phyloP scores from a whole-genome alignment of 2,797 vertebrate genomes.

The Poliocrania exsul region DNA sequence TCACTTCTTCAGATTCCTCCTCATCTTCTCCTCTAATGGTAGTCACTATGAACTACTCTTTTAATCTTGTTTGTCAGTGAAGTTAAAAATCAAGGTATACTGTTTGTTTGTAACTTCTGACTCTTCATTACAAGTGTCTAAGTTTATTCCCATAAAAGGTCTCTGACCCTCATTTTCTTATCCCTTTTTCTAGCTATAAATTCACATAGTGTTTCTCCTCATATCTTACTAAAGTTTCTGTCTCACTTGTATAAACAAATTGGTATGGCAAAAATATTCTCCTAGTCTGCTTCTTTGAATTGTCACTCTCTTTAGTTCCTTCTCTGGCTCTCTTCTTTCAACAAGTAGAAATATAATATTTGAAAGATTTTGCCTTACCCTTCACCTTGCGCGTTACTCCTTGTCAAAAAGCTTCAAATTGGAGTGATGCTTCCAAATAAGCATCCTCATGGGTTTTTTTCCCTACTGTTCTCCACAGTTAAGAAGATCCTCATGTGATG shows the following conservation, averaged over 20 bases:
- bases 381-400: background rate
- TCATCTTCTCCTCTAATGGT: background rate
- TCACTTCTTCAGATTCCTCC: background rate
- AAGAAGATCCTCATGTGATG: background rate
- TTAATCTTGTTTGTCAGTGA: background rate
- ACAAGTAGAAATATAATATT: background rate
- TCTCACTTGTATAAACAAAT: background rate
- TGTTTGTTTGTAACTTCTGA: background rate
- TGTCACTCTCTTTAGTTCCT: background rate
- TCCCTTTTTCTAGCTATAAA: background rate
- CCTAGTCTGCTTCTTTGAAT: constrained; percentile 21
- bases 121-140: background rate
- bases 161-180: background rate
- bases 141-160: background rate
- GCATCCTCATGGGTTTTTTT: background rate
- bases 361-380: background rate
- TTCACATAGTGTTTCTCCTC: background rate
- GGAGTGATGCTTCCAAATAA: background rate
- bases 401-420: background rate
- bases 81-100: constrained; percentile 11
- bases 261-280: constrained; percentile 42
- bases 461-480: background rate
- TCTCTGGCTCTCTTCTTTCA: background rate
- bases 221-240: background rate
- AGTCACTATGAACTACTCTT: background rate